phyloP scores from a whole-genome alignment of 2,113 vertebrate genomes.

The Ranitomeya variabilis region DNA sequence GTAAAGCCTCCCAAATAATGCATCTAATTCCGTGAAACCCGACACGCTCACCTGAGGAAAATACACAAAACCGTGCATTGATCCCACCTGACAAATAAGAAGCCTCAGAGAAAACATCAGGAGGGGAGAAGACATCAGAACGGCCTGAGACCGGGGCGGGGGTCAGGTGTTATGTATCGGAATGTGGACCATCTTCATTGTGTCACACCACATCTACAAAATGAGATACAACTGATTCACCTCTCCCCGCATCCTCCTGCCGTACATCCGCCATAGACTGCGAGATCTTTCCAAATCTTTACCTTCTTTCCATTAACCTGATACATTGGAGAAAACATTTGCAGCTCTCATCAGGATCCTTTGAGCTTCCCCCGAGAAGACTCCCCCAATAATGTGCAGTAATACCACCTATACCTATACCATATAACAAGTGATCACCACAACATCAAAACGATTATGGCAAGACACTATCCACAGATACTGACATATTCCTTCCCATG shows the following conservation, averaged over 20 bases:
- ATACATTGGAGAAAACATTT: too few species aligned
- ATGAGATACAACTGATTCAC: background rate
- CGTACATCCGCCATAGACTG: too few species aligned
- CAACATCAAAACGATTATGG: too few species aligned
- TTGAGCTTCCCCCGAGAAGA: too few species aligned
- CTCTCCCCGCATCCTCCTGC: background rate
- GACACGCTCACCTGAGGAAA: conserved; percentile 29
- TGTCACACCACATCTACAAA: background rate
- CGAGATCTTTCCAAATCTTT: too few species aligned
- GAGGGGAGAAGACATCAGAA: background rate
- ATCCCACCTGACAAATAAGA: background rate
- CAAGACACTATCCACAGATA: too few species aligned
- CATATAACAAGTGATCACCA: too few species aligned
- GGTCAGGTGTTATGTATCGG: background rate
- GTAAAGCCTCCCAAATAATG: conserved; percentile 43
- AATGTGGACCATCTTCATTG: background rate
- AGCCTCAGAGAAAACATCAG: background rate
- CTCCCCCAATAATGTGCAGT: too few species aligned
- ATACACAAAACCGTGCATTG: background rate
- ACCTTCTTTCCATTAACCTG: too few species aligned
- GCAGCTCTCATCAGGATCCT: too few species aligned
- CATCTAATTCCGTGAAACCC: conserved; percentile 15
- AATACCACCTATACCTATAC: too few species aligned
- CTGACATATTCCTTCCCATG: too few species aligned
- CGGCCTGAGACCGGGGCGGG: background rate